phyloP scores from a whole-genome alignment of 2,888 invertebrate species.

The Tromatobia lineatoria region DNA sequence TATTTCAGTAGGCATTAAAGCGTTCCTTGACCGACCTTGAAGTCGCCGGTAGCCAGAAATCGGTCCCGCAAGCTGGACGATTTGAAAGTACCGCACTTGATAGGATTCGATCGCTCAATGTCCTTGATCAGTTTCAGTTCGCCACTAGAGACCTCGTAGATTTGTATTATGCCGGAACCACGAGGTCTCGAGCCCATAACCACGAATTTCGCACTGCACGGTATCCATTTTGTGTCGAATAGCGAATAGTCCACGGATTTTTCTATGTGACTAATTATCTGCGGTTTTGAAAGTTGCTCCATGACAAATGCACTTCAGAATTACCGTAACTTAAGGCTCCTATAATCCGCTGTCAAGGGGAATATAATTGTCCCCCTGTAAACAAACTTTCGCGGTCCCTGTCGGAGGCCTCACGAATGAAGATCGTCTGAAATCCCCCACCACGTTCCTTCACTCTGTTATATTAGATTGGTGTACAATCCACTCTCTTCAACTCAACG shows the following conservation, averaged over 20 bases:
- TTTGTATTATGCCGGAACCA: conserved; percentile 94
- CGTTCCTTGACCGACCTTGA: conserved; percentile 83
- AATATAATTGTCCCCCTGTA: conserved; percentile 9
- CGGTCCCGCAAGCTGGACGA: conserved; percentile 93
- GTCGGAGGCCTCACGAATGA: conserved; percentile 16
- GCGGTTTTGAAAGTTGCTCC: conserved; percentile 92
- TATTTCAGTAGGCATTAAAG: neutral
- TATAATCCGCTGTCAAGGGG: neutral
- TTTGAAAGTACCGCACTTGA: conserved; percentile 97
- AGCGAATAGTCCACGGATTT: conserved; percentile 93
- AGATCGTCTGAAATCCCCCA: neutral
- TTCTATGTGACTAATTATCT: conserved; percentile 95
- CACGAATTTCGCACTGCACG: conserved; percentile 97
- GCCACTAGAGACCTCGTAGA: conserved; percentile 92
- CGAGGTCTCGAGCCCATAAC: conserved; percentile 94
- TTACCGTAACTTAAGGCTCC: neutral
- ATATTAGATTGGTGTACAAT: too few species aligned
- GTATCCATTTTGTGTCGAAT: conserved; percentile 98
- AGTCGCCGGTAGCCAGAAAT: conserved; percentile 96
- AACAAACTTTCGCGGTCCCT: conserved; percentile 60
- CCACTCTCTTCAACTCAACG: too few species aligned
- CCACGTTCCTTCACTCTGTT: neutral
- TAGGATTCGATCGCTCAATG: conserved; percentile 92
- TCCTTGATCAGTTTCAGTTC: conserved; percentile 91
- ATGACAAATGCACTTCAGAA: conserved; percentile 73